These are phyloP conservation scores for Neoniphon sammara DNA, from an alignment of 2,797 vertebrate genomes.

Conservation along the genomic window DNA sequence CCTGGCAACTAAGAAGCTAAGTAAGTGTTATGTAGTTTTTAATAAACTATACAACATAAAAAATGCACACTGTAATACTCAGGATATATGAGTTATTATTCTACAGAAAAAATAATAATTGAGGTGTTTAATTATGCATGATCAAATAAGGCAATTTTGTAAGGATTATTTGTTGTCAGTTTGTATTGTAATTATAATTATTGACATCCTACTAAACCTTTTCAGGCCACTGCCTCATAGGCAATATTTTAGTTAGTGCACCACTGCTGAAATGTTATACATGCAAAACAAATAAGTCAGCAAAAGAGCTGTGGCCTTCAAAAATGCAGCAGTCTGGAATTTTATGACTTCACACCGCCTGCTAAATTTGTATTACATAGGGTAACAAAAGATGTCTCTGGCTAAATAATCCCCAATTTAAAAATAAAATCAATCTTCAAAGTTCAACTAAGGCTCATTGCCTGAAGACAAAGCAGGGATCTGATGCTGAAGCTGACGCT, in stretches of 20 bases:
- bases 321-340: conserved; percentile 68
- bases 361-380: conserved; percentile 64
- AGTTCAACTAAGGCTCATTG: conserved; percentile 68
- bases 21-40: conserved; percentile 2
- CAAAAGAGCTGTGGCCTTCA: conserved; percentile 75
- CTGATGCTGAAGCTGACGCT: conserved; percentile 47
- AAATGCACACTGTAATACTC: background rate
- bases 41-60: background rate
- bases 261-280: conserved; percentile 73
- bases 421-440: conserved; percentile 63
- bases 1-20: conserved; percentile 1
- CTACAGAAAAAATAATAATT: conserved; percentile 1
- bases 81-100: background rate
- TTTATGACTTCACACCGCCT: conserved; percentile 72
- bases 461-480: conserved; percentile 46
- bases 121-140: conserved; percentile 18
- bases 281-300: conserved; percentile 77
- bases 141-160: conserved; percentile 15
- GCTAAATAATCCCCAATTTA: conserved; percentile 65
- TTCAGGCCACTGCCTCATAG: conserved; percentile 43
- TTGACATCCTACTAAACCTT: conserved; percentile 12
- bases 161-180: conserved; percentile 15
- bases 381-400: conserved; percentile 57
- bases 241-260: conserved; percentile 53
- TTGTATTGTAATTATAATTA: conserved; percentile 26